Percentiles rank a stretch among this genome's conserved stretches.
Conservation (phyloP, 2,888 invertebrate genomes). For the Ischnus inquisitorius region DNA sequence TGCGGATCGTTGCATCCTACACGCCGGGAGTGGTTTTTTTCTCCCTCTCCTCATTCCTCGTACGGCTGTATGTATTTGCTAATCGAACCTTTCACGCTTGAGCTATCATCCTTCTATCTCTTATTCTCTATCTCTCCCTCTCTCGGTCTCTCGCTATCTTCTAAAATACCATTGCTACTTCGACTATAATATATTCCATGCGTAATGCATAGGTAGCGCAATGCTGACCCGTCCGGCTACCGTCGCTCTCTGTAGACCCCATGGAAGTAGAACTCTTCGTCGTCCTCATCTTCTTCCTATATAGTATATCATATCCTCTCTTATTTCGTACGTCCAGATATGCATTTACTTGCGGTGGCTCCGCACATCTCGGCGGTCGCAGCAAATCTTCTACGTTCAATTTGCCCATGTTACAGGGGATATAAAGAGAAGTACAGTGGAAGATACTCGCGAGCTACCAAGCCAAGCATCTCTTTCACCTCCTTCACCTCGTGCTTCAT, state of each 20-base stretch:
- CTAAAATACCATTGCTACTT: not conserved
- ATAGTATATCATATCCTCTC: slow-evolving; percentile 30
- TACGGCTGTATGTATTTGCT: slow-evolving; percentile 46
- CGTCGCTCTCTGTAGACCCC: slow-evolving; percentile 32
- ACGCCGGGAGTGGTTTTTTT: not conserved
- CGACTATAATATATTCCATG: slow-evolving; percentile 26
- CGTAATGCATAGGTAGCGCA: slow-evolving; percentile 39
- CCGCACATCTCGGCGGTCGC: slow-evolving; percentile 76
- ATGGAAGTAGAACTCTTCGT: slow-evolving; percentile 9
- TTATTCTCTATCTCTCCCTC: not conserved
- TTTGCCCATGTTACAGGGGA: slow-evolving; percentile 82
- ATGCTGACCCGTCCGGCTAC: slow-evolving; percentile 32
- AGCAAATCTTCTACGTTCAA: slow-evolving; percentile 81
- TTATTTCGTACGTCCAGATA: slow-evolving; percentile 71
- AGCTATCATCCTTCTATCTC: slow-evolving; percentile 8
- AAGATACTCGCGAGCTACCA: slow-evolving; percentile 35
- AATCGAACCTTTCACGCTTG: slow-evolving; percentile 61
- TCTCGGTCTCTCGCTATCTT: slow-evolving; percentile 4
- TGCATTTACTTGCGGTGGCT: slow-evolving; percentile 82
- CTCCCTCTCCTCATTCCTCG: slow-evolving; percentile 16
- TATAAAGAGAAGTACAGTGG: slow-evolving; percentile 38
- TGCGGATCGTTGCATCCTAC: slow-evolving; percentile 1
- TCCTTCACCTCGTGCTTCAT: slow-evolving; percentile 28
- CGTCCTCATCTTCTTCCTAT: not conserved
- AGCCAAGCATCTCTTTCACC: slow-evolving; percentile 29